These are phyloP conservation scores for Apostichopus japonicus DNA, from an alignment of 35 echinoderm and acorn worm genomes.

Conservation along the genomic window DNA sequence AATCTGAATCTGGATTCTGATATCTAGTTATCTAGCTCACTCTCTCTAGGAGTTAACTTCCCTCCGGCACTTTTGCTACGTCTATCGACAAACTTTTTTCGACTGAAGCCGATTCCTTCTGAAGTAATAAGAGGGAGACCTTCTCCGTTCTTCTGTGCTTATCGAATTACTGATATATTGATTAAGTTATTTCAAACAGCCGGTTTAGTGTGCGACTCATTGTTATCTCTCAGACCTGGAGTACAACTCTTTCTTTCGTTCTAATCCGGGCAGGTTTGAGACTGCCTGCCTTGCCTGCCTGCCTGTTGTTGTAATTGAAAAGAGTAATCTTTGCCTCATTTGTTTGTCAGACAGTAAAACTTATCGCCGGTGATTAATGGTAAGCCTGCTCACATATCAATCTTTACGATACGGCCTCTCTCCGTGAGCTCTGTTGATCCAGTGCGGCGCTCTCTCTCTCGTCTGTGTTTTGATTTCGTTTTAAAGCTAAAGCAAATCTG, in stretches of 20 bases:
- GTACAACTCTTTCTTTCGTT: not conserved
- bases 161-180: not conserved
- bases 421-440: not conserved
- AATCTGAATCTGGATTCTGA: too few species aligned
- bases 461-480: constrained; percentile 14
- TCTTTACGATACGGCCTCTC: not conserved
- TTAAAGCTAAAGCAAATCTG: constrained; percentile 13
- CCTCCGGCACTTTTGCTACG: too few species aligned
- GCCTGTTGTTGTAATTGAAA: not conserved
- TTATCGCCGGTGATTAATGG: constrained; percentile 6
- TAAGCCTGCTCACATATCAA: not conserved
- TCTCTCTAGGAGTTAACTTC: too few species aligned
- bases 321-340: not conserved
- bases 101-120: not conserved
- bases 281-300: not conserved
- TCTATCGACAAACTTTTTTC: not conserved
- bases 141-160: not conserved
- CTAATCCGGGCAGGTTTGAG: not conserved
- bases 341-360: constrained; percentile 46
- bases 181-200: not conserved
- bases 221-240: not conserved
- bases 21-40: too few species aligned
- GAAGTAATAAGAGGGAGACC: not conserved
- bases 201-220: not conserved
- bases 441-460: not conserved